Base-by-base conservation (phyloP, 2,797 vertebrate genomes). In the Siniperca undulata region DNA sequence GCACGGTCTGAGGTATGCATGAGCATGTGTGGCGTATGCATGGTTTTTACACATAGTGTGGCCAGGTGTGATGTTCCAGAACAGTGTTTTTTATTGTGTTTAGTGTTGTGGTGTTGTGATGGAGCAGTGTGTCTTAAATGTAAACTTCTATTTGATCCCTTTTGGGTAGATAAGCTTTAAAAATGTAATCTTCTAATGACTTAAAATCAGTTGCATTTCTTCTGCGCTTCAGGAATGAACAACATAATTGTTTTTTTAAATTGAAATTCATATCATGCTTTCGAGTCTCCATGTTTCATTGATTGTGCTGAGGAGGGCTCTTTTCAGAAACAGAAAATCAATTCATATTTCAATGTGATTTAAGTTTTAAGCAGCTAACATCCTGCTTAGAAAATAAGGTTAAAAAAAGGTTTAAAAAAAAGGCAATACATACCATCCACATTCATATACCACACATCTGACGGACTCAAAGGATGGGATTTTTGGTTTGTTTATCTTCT, bases 401-500 rank as follows among this genome's bases (percentile, higher is more conserved):
- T 0, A 38, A 13, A 56, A 52, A 60, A 75, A 24, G 8, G 9
- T n/a, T 40, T 5, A 36, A 36, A 7, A 5, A 79, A 80, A 73
- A 40, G 85, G 90, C 91, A 95, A 86, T 36, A 55, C 27, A 74
- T 40, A 87, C 91, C 92, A 46, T 92, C 95, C 94, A 91, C 91
- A 82, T 92, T 92, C 94, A 94, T 92, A 95, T 93, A 96, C 95
- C 95, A 89, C 94, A 96, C 91, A 92, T 92, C 73, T 81, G 34
- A 59, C 46, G 48, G 22, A 53, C 14, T 17, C 0, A 65, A 74
- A 27, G 27, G 22, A 53, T 12, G n/a, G 12, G 40, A 61, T 4
- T 52, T 77, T 82, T 46, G 12, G 11, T 65, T 70, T 78, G 24
- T 55, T 83, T 38, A 40, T 80, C 89, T 90, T 91, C 91, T 90